These are phyloP conservation scores for Platypus cylindrus DNA, from an alignment of 2,888 invertebrate species.

Conservation along the genomic window DNA sequence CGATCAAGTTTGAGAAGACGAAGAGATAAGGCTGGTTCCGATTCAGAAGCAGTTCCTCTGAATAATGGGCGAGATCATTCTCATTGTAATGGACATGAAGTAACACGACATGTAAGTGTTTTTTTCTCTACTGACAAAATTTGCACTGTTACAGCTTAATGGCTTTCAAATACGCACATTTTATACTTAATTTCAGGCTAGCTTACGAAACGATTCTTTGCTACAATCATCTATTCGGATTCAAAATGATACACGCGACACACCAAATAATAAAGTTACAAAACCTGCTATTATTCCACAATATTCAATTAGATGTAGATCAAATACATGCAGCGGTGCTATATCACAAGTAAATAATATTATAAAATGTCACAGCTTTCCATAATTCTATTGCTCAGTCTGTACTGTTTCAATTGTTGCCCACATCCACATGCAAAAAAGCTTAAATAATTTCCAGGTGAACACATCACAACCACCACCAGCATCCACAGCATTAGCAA, in stretches of 20 bases:
- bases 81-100: constrained; percentile 51
- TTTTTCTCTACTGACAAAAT: constrained; percentile 4
- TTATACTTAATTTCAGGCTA: constrained; percentile 29
- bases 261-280: constrained; percentile 49
- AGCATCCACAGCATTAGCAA: too few relatives aligned
- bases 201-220: constrained; percentile 45
- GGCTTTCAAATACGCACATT: constrained; percentile 11
- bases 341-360: constrained; percentile 10
- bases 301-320: constrained; percentile 50
- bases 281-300: constrained; percentile 47
- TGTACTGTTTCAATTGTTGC: not conserved
- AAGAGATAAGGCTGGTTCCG: constrained; percentile 44
- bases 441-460: constrained; percentile 18
- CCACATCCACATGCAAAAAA: not conserved
- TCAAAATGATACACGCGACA: constrained; percentile 63
- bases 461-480: constrained; percentile 37
- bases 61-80: constrained; percentile 65
- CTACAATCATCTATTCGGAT: constrained; percentile 51
- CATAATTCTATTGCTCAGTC: not conserved
- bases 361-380: not conserved
- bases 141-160: constrained; percentile 3
- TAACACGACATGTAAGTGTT: constrained; percentile 33
- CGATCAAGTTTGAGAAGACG: constrained; percentile 61
- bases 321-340: constrained; percentile 32
- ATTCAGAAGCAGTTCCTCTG: constrained; percentile 48